Evolutionary conservation across 1,140 invertebrate genomes (phyloP).

Genomic region (Drosophila quadrilineata): DNA sequence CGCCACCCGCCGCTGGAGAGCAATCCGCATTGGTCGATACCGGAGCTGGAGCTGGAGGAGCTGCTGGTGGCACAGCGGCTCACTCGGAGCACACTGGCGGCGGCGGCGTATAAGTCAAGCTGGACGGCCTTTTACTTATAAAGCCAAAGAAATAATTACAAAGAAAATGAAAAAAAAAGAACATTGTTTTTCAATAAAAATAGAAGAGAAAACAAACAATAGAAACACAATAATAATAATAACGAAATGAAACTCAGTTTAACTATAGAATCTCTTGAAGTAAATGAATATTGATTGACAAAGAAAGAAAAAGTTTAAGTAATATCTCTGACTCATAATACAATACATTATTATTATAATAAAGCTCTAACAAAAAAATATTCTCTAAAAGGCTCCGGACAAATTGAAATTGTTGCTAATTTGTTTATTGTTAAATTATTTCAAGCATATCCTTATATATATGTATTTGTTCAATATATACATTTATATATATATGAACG

Average conservation of each 20-base stretch:
- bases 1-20: constrained; percentile 62
- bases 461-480: constrained; percentile 48
- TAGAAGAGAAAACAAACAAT: background rate
- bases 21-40: constrained; percentile 67
- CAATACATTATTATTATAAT: constrained; percentile 21
- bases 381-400: constrained; percentile 69
- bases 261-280: constrained; percentile 64
- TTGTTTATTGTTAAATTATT: constrained; percentile 81
- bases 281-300: too few species aligned
- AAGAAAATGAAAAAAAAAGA: constrained; percentile 25
- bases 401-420: constrained; percentile 77
- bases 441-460: constrained; percentile 59
- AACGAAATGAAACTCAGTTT: constrained; percentile 57
- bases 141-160: constrained; percentile 34
- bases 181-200: too few species aligned
- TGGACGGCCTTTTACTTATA: constrained; percentile 46
- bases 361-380: constrained; percentile 44
- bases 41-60: constrained; percentile 30
- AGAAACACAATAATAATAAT: too few species aligned
- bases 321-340: constrained; percentile 66
- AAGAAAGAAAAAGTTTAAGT: constrained; percentile 52
- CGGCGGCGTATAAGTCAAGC: constrained; percentile 61
- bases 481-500: constrained; percentile 41
- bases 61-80: constrained; percentile 19
- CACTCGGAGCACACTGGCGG: constrained; percentile 49